Base-by-base conservation (phyloP, 35 echinoderm and acorn worm genomes). In the Patiria miniata region DNA sequence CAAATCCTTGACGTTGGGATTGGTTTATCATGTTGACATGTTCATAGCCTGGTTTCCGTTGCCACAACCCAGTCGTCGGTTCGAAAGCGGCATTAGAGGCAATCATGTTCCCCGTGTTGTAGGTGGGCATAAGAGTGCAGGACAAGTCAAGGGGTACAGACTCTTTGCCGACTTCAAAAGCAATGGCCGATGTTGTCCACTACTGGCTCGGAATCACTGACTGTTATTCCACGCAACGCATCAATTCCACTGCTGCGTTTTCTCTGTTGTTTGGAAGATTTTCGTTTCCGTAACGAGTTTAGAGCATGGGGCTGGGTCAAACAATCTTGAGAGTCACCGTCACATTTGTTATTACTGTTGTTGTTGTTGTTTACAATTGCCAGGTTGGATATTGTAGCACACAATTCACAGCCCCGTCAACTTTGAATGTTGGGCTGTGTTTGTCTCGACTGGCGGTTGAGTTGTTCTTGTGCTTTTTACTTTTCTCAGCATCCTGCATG, bases 401-500 rank as follows among this genome's bases (percentile, higher is more conserved):
- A n/a, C 19, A 12, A 8, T 42, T 19, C 16, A 78, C n/a, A 29
- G 39, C 80, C 12, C 52, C 47, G 22, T 37, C 40, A 7, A 30
- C 33, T 30, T 61, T 60, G 8, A 19, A 14, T 12, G 1, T 58
- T 37, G 21, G 12, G 37, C 57, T 78, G 78, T 44, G 19, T 34
- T 76, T 50, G 37, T 0, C 39, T 76, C 51, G 39, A 30, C 84
- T 47, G 54, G 34, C 86, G 23, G 19, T 37, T 7, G 39, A 39
- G 47, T 54, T 79, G 33, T 8, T 56, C 55, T 42, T 52, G 77
- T 21, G 86, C 26, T 39, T 51, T 79, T 58, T 58, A 33, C 37
- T 51, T 88, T 53, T 79, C 28, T 22, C 33, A 21, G 23, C 60
- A 14, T 59, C 22, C 26, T 37, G 39, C 50, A 77, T 39, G 16